Conservation (phyloP, 2,113 vertebrate genomes). For the Daubentonia madagascariensis region DNA sequence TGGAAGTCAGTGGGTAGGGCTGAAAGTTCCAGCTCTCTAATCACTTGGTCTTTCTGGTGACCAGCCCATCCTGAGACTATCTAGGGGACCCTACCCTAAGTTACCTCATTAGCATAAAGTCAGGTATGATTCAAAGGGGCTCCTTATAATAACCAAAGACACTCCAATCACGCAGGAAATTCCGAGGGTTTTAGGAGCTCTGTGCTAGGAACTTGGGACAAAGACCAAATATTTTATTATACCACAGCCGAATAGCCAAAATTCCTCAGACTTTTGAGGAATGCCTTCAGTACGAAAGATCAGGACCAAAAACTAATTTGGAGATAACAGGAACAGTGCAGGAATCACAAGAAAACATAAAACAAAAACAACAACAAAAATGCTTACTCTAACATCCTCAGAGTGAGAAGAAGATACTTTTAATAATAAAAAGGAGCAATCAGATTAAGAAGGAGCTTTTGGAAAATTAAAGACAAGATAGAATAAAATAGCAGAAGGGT, state of each 20-base stretch:
- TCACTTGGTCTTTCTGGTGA: neutral
- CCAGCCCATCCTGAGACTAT: neutral
- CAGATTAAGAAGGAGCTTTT: neutral
- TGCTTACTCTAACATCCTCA: neutral
- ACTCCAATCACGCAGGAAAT: neutral
- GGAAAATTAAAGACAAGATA: neutral
- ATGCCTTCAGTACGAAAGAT: neutral
- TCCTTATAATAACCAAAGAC: neutral
- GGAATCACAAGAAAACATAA: neutral
- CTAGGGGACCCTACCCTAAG: too few relatives aligned
- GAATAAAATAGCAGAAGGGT: neutral
- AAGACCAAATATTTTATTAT: neutral
- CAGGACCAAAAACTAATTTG: neutral
- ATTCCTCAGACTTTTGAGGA: neutral
- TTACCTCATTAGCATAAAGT: neutral
- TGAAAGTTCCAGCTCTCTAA: neutral
- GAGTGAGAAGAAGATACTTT: neutral
- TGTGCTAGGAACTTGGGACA: neutral
- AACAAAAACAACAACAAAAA: neutral
- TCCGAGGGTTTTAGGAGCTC: neutral
- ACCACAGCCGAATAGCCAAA: too few relatives aligned
- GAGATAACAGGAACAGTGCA: neutral
- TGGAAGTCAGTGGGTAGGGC: neutral
- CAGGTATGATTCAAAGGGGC: neutral
- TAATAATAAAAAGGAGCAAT: neutral